Percentiles rank a stretch among this genome's conserved stretches.
Conservation (phyloP, 2,113 vertebrate genomes). For the Cryptotis parvus region DNA sequence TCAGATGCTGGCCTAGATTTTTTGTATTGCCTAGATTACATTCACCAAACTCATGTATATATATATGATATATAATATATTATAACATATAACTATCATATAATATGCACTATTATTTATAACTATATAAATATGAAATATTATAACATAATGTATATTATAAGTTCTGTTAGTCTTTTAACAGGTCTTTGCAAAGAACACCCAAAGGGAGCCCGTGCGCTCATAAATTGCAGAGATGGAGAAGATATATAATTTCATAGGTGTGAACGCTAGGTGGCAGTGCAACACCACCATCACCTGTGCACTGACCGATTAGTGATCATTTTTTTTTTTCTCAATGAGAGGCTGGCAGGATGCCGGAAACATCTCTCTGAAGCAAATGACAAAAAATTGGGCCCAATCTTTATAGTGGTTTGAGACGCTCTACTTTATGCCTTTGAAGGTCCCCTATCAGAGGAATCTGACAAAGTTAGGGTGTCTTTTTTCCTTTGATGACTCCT, state of each 20-base stretch:
- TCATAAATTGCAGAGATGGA: not conserved
- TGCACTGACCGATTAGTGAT: not conserved
- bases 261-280: constrained; percentile 52
- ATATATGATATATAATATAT: not conserved
- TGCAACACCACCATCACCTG: not conserved
- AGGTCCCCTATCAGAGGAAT: not conserved
- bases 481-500: not conserved
- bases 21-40: not conserved
- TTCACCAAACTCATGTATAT: not conserved
- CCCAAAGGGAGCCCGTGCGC: not conserved
- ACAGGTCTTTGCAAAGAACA: not conserved
- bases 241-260: not conserved
- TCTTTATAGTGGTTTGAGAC: not conserved
- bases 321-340: too few species aligned
- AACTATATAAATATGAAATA: too few species aligned
- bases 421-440: not conserved
- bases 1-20: not conserved
- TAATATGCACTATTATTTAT: too few species aligned
- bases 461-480: not conserved
- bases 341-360: not conserved
- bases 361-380: not conserved
- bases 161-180: too few species aligned
- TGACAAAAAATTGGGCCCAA: not conserved
- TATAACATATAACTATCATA: too few species aligned
- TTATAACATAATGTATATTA: too few species aligned